Percentiles rank a stretch among this genome's conserved stretches.
phyloP scores from a whole-genome alignment of 2,797 vertebrate genomes.

The Tympanoctomys barrerae region DNA sequence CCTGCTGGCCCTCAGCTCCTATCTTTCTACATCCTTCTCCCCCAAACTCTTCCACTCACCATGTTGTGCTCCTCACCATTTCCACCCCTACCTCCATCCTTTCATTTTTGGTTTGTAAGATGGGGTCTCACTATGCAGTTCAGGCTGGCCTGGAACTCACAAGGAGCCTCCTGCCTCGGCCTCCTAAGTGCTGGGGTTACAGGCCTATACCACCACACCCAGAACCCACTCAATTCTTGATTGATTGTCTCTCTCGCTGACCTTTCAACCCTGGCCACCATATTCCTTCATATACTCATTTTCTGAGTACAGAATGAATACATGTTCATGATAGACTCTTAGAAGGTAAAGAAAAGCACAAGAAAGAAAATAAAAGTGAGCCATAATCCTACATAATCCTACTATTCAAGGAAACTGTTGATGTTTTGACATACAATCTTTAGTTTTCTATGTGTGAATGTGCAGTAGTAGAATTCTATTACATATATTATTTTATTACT shows the following conservation, averaged over 20 bases:
- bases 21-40: not conserved
- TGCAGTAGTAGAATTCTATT: not conserved
- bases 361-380: not conserved
- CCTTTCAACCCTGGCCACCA: not conserved
- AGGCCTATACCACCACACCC: not conserved
- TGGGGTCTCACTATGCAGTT: not conserved
- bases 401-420: not conserved
- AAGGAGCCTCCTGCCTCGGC: not conserved
- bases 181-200: not conserved
- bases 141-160: not conserved
- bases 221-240: not conserved
- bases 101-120: not conserved
- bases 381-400: not conserved
- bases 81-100: not conserved
- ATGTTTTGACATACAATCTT: not conserved
- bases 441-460: not conserved
- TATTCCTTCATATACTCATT: not conserved
- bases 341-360: not conserved
- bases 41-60: accelerated
- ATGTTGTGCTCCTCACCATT: not conserved
- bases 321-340: not conserved
- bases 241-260: not conserved
- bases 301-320: not conserved
- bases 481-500: not conserved
- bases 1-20: not conserved